Percentiles rank a stretch among this genome's conserved stretches.
These are phyloP conservation scores for Cromileptes altivelis DNA, from an alignment of 2,113 vertebrate genomes.

Conservation along the genomic window DNA sequence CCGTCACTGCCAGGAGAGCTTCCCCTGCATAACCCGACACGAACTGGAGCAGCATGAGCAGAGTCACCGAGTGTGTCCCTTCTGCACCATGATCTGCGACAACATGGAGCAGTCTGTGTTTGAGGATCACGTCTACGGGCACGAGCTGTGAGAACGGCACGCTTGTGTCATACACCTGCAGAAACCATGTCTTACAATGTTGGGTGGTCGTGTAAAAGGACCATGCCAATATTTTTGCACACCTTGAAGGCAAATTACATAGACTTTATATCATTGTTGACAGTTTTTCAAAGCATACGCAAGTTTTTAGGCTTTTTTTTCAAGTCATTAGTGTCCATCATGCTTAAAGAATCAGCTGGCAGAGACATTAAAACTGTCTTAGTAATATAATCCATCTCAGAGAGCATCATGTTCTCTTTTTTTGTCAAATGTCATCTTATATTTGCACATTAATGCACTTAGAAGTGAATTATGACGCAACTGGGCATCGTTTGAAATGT, in stretches of 20 bases:
- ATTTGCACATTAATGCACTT: background rate
- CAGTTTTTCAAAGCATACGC: background rate
- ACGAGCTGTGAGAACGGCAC: slow-evolving; percentile 56
- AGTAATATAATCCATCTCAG: background rate
- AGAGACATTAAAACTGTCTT: background rate
- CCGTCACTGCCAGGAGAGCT: slow-evolving; percentile 78
- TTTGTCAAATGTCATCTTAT: background rate
- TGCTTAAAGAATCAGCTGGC: background rate
- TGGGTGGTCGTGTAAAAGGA: background rate
- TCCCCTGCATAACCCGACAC: slow-evolving; percentile 76
- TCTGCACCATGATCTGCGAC: slow-evolving; percentile 83
- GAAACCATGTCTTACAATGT: background rate
- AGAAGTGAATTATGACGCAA: background rate
- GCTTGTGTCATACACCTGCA: background rate
- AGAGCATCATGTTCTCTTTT: slow-evolving; percentile 12
- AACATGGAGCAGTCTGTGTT: slow-evolving; percentile 78
- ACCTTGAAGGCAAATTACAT: background rate
- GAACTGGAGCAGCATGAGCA: slow-evolving; percentile 82
- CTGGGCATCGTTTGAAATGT: background rate
- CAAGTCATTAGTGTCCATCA: background rate
- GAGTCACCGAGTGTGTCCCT: slow-evolving; percentile 83
- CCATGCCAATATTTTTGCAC: background rate
- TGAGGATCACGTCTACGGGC: slow-evolving; percentile 85
- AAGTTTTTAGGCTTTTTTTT: background rate
- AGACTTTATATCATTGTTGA: background rate